These are phyloP conservation scores for Tanytarsus gracilentus DNA, from an alignment of 2,888 invertebrate species.

Conservation along the genomic window DNA sequence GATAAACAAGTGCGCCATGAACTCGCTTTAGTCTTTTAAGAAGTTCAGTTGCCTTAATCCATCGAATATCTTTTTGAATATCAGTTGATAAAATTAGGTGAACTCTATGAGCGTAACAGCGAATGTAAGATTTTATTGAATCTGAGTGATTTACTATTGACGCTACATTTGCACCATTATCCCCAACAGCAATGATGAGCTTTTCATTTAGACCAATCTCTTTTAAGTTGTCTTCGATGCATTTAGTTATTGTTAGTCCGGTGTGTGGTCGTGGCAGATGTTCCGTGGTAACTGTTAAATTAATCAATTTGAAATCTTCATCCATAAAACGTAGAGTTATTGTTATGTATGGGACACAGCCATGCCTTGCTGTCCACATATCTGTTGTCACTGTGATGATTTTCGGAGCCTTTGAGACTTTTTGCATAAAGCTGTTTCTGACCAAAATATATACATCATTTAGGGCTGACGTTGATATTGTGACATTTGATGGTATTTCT, in stretches of 20 bases:
- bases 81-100: neutral
- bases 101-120: neutral
- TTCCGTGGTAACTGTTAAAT: neutral
- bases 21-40: neutral
- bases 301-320: neutral
- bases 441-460: neutral
- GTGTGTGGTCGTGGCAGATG: neutral
- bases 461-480: neutral
- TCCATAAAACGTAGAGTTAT: neutral
- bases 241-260: neutral
- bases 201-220: neutral
- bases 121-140: too few species aligned
- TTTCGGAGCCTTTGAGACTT: neutral
- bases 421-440: neutral
- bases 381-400: neutral
- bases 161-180: neutral
- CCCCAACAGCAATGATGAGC: neutral
- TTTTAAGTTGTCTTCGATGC: neutral
- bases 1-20: neutral
- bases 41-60: neutral
- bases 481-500: neutral
- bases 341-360: neutral
- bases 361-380: neutral
- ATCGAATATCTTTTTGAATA: neutral
- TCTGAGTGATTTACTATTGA: neutral